Conservation (phyloP, 2,888 invertebrate species). For the Heliconius charithonia region DNA sequence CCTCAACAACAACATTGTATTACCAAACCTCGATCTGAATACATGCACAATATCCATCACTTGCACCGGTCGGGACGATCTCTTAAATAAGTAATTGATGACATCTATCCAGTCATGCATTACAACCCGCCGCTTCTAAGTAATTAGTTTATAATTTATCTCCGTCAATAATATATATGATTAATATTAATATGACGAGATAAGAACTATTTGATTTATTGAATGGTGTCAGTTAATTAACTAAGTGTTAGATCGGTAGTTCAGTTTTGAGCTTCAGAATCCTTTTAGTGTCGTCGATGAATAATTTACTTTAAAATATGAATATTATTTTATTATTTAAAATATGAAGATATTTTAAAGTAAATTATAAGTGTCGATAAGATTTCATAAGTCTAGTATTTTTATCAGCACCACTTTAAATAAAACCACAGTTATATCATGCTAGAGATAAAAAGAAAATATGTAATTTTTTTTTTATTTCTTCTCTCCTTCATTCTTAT, state of each 20-base stretch:
- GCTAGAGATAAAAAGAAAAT: constrained; percentile 4
- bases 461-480: too few relatives aligned
- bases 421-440: too few relatives aligned
- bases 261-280: not conserved
- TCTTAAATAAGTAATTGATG: constrained; percentile 40
- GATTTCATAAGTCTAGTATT: too few relatives aligned
- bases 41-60: constrained; percentile 18
- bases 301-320: too few relatives aligned
- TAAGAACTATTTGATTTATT: constrained; percentile 31
- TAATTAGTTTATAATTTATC: constrained; percentile 35
- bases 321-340: too few relatives aligned
- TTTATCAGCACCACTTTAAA: too few relatives aligned
- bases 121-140: constrained; percentile 26
- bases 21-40: constrained; percentile 10
- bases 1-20: not conserved
- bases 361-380: not conserved
- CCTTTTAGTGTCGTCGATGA: not conserved
- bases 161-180: constrained; percentile 31
- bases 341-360: not conserved
- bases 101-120: constrained; percentile 34
- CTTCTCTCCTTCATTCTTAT: too few relatives aligned
- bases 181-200: constrained; percentile 31
- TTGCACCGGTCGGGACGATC: constrained; percentile 34
- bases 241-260: constrained; percentile 23
- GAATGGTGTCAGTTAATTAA: constrained; percentile 22